Conservation (phyloP, 2,797 vertebrate species). For the Sebastes dallii region DNA sequence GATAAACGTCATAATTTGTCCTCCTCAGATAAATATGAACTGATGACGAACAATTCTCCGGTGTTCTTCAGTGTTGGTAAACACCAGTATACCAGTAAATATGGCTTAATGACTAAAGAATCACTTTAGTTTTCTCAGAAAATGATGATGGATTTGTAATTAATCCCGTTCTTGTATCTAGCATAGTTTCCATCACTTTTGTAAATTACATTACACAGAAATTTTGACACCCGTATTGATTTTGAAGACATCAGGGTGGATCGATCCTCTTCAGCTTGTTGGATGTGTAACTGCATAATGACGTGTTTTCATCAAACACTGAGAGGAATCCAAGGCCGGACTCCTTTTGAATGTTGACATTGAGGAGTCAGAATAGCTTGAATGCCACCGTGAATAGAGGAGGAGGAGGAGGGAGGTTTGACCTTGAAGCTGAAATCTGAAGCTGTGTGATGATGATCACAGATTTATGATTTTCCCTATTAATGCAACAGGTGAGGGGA, state of each 20-base stretch:
- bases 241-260: neutral
- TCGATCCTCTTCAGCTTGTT: neutral
- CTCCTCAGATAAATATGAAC: neutral
- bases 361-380: neutral
- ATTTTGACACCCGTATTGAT: neutral
- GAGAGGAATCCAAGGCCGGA: neutral
- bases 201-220: neutral
- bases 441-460: neutral
- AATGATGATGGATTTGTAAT: neutral
- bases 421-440: conserved; percentile 34
- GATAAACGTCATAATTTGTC: neutral
- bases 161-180: neutral
- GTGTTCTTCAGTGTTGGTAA: neutral
- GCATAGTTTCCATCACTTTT: neutral
- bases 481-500: conserved; percentile 56
- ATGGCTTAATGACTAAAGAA: neutral
- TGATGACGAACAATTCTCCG: neutral
- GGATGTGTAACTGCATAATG: neutral
- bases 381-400: neutral
- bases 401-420: neutral
- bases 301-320: neutral
- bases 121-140: neutral
- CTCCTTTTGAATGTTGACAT: neutral
- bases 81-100: neutral
- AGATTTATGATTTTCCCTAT: neutral